Base-by-base conservation (phyloP, 2,797 vertebrate genomes). In the Anguilla megastoma region DNA sequence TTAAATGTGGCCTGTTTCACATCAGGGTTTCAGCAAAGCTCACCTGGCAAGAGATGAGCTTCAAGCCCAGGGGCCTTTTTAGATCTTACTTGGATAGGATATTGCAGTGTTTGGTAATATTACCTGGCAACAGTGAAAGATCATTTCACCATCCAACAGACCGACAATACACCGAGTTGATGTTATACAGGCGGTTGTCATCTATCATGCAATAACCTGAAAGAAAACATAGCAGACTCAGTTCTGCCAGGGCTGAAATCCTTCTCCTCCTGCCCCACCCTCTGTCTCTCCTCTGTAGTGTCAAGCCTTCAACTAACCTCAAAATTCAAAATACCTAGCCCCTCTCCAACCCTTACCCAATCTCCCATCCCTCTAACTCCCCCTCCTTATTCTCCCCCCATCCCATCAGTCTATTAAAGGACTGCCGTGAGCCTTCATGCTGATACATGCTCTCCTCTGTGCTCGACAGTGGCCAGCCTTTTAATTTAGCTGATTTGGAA, bases 401-500 rank as follows among this genome's bases (percentile, higher is more conserved):
- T 48, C 56, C 16, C 45, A 3, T 86, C 66, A 54, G n/a, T 76
- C 69, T 79, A 24, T 54, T 54, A 48, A 27, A 86, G 9, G 60
- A 5, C 87, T 41, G 45, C 52, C 52, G 54, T 48, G 86, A 63
- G n/a, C 27, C 58, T 58, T 86, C 79, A 76, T 89, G 89, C 69
- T 36, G 54, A 69, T 84, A 56, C 86, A 63, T 85, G 88, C 80
- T 58, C 52, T n/a, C 48, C 54, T 60, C 50, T 87, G 74, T 6
- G 45, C 83, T 80, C 86, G 85, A n/a, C 24, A 87, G 24, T 50
- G 30, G 66, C 33, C 0, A 14, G 80, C 41, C 86, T 86, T 89
- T 45, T 83, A 76, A 86, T 63, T 87, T 60, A 85, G 45, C 87
- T 84, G 27, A 45, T 86, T 71, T 85, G 74, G 71, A 86, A 87